A percentile compares a stretch with the other conserved stretches of the same genome.
Conservation (phyloP, 2,888 invertebrate species). For the Cheilosia vernalis region DNA sequence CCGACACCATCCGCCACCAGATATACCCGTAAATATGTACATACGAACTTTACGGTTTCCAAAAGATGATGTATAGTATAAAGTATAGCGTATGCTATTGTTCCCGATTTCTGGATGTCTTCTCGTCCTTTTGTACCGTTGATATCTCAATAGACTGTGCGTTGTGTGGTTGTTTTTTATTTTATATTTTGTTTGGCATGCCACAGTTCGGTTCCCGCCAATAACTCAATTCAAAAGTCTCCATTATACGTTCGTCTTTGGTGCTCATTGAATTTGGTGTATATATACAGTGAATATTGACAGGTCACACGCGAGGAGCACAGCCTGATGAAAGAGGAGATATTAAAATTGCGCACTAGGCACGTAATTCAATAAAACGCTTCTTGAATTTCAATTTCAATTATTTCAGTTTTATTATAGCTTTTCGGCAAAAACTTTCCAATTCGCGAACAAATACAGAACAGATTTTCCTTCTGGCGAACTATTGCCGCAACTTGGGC, state of each 20-base stretch:
- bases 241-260: conserved; percentile 51
- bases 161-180: conserved; percentile 4
- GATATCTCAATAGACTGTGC: conserved; percentile 56
- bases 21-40: no score
- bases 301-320: conserved; percentile 31
- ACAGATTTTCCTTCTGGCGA: conserved; percentile 28
- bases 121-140: conserved; percentile 40
- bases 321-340: conserved; percentile 44
- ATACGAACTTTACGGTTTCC: conserved; percentile 52
- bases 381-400: conserved; percentile 74
- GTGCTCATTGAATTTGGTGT: conserved; percentile 64
- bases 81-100: conserved; percentile 49
- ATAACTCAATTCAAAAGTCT: conserved; percentile 23
- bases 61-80: conserved; percentile 51
- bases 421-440: conserved; percentile 59
- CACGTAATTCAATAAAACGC: conserved; percentile 75
- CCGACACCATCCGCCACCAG: conserved; percentile 14
- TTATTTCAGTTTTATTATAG: conserved; percentile 68
- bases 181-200: conserved; percentile 52
- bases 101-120: conserved; percentile 23
- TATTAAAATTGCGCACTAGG: conserved; percentile 75
- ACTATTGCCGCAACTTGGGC: background rate
- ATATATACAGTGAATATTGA: conserved; percentile 16
- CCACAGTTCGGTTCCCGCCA: conserved; percentile 43
- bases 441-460: conserved; percentile 29